Percentiles rank a stretch among this genome's conserved stretches.
These are phyloP conservation scores for Eueremaeus valkanovi DNA, from an alignment of 2,888 invertebrate species.

Conservation along the genomic window DNA sequence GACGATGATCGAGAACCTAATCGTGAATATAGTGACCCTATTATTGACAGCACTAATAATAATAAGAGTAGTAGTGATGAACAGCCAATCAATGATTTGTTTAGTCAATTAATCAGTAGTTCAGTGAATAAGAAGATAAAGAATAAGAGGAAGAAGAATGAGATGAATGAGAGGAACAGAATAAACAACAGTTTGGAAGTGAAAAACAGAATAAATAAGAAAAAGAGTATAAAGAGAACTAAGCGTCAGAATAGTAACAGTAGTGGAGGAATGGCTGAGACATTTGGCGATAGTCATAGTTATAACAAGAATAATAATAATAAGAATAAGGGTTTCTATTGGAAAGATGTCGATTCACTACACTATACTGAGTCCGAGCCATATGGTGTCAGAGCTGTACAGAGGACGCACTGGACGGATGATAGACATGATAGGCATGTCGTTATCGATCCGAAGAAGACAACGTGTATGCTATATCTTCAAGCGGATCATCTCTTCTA, in stretches of 20 bases:
- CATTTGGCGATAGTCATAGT: background rate
- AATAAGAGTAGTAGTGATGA: background rate
- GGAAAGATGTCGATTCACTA: constrained; percentile 45
- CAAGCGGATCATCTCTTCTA: constrained; percentile 92
- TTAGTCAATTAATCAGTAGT: constrained; percentile 26
- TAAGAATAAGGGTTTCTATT: constrained; percentile 40
- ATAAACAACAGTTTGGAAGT: background rate
- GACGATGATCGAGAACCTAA: background rate
- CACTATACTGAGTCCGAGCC: constrained; percentile 46
- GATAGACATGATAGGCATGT: constrained; percentile 46
- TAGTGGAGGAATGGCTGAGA: too few species aligned
- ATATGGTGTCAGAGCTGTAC: constrained; percentile 47
- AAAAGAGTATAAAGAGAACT: background rate
- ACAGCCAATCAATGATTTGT: constrained; percentile 4
- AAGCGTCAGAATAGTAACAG: background rate
- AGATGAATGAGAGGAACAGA: background rate
- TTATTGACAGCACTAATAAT: background rate
- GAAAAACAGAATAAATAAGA: background rate
- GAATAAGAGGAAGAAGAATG: too few species aligned
- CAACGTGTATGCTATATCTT: constrained; percentile 89
- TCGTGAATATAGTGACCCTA: background rate
- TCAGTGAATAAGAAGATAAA: background rate
- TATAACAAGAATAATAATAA: background rate
- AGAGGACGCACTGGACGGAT: constrained; percentile 46
- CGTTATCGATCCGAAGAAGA: constrained; percentile 56